These are phyloP conservation scores for Electrona antarctica DNA, from an alignment of 2,113 vertebrate species.

Conservation along the genomic window DNA sequence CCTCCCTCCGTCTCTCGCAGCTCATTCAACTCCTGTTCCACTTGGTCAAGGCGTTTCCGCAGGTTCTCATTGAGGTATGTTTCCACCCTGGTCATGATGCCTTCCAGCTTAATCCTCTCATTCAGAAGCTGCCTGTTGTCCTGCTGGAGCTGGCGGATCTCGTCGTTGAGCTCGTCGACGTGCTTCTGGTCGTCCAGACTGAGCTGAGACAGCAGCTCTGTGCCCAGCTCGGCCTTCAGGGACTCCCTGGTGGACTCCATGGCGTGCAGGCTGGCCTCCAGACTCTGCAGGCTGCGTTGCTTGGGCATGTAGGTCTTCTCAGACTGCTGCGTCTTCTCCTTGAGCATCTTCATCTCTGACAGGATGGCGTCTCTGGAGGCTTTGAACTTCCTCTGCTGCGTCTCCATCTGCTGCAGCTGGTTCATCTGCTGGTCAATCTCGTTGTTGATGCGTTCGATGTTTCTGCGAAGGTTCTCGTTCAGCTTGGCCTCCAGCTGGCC, in stretches of 20 bases:
- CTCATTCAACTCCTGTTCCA: constrained; percentile 97
- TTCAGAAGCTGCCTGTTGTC: constrained; percentile 97
- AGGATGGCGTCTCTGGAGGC: constrained; percentile 98
- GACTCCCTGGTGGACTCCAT: constrained; percentile 99
- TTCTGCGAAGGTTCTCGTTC: constrained; percentile 96
- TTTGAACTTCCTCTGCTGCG: constrained; percentile 98
- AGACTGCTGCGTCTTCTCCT: constrained; percentile 97
- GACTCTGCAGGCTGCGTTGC: constrained; percentile 98
- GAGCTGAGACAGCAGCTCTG: constrained; percentile 96
- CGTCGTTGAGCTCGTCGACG: constrained; percentile 97
- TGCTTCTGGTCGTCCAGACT: constrained; percentile 97
- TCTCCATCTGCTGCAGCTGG: constrained; percentile 99
- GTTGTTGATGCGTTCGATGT: constrained; percentile 99
- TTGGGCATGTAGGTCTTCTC: constrained; percentile 99
- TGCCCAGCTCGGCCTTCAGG: constrained; percentile 94
- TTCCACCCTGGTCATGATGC: constrained; percentile 97
- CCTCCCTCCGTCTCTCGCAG: constrained; percentile 96
- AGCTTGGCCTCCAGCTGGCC: constrained; percentile 96
- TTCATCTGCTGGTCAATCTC: constrained; percentile 99
- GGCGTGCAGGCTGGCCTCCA: constrained; percentile 97
- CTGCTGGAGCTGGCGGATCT: constrained; percentile 97
- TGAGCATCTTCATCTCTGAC: constrained; percentile 99
- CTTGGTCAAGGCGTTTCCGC: constrained; percentile 95
- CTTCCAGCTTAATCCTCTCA: constrained; percentile 97
- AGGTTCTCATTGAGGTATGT: constrained; percentile 98